Base-by-base conservation (phyloP, 2,888 invertebrate genomes). In the Pristionchus japonicus region DNA sequence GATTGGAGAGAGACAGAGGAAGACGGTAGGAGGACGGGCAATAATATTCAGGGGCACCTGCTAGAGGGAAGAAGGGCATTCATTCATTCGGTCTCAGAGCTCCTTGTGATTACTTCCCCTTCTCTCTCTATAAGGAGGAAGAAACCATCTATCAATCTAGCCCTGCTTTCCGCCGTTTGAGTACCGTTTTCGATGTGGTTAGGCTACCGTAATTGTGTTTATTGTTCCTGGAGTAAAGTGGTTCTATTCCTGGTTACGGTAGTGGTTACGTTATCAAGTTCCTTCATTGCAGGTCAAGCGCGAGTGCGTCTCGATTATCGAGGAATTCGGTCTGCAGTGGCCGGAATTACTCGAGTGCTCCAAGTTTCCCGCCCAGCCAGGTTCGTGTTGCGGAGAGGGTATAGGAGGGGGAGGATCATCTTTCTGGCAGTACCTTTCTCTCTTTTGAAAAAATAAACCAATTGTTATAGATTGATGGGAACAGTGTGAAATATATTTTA, bases 321-420 rank as follows among this genome's bases (percentile, higher is more conserved):
- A 95, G 89, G 95, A 95, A 77, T 96, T 96, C 90, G 95, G 96
- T 85, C 95, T 96, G 87, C 95, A 95, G 15, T 97, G 97, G 96
- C 96, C 97, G 7, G 95, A 96, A 57, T 96, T 97, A 91, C 95
- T 97, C 87, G 96, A 97, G 95, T 98, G 98, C 94, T 96, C 96
- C 2, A 96, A 96, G 34, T 96, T 98, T 94, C 97, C 97, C 0
- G 91, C 97, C 91, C 96, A 96, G 70, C 94, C 94, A 20, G 74
- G 74, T 74, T 74, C 13, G 74, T 1, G 67, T 34, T 67, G 31
- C 67, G 3, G 52, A 17, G 20, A 52, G 3, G 15, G 0, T 52
- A 52, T 64, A 27, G 0, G 31, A 64, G 13, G 7, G 1, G n/a
- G n/a, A n/a, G n/a, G n/a, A n/a, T n/a, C n/a, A n/a, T n/a, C n/a